Conservation (phyloP, 2,113 vertebrate species). For the Prinia subflava region DNA sequence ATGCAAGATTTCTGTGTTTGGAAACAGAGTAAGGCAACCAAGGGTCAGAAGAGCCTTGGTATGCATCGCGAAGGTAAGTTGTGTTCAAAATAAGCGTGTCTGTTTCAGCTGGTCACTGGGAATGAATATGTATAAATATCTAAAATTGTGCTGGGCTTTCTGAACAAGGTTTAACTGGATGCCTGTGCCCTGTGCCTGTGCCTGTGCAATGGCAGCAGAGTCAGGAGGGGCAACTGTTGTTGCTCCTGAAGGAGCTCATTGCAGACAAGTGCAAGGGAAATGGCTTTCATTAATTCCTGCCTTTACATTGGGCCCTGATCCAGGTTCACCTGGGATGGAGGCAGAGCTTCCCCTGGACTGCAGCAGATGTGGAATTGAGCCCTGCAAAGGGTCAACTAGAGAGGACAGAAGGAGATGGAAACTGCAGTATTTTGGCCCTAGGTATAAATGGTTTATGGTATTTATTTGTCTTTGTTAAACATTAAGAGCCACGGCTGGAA, state of each 20-base stretch:
- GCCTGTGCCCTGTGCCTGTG: not conserved
- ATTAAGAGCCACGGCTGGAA: accelerated
- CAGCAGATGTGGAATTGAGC: not conserved
- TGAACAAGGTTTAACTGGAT: not conserved
- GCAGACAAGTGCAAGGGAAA: not conserved
- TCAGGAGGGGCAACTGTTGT: not conserved
- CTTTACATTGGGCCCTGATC: not conserved
- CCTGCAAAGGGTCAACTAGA: accelerated
- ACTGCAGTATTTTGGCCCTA: not conserved
- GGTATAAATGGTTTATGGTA: not conserved
- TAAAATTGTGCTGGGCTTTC: not conserved
- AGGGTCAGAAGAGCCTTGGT: not conserved
- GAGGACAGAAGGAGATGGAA: not conserved
- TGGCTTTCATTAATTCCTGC: not conserved
- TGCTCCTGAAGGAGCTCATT: not conserved
- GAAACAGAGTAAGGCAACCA: not conserved
- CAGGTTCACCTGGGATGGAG: not conserved
- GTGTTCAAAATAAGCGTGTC: not conserved
- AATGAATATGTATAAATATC: not conserved
- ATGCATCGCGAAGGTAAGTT: not conserved
- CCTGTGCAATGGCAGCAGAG: not conserved
- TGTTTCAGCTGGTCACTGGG: not conserved
- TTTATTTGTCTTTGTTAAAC: not conserved
- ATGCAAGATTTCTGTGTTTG: not conserved
- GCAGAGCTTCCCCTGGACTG: not conserved